Evolutionary conservation across 2,888 invertebrate genomes (phyloP), one percentile per base, ranked within the genome.

Genomic region (Eledone cirrhosa): DNA sequence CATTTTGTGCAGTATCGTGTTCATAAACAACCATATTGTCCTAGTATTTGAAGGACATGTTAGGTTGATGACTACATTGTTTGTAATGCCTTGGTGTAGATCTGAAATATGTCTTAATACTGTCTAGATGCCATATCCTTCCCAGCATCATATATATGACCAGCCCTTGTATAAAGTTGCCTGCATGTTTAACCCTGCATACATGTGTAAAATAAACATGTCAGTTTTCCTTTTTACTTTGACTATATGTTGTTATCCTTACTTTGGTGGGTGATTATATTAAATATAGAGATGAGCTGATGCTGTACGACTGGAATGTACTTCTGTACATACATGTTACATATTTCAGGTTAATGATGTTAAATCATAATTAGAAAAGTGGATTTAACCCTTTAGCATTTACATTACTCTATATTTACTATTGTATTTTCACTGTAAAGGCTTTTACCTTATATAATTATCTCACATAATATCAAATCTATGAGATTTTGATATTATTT

Each of bases 121-220:
- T 67, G 67, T 67, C 67, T 67, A 67, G 67, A 31, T n/a, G 27
- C 67, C 31, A 29, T 67, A 27, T 67, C 65, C 29, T 31, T 67
- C 22, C 69, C 41, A 47, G 76, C 48, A 27, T 48, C 29, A 47
- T 76, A 41, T 47, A 29, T 76, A 76, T 41, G 72, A 72, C 31
- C 24, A 47, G n/a, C 48, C 47, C 48, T 27, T 76, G 76, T 76
- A 76, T 48, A 76, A 76, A 76, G 24, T 22, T 76, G 76, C 48
- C 48, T 76, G 76, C 76, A 76, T 76, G 76, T 76, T 48, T 76
- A 48, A 48, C 47, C 47, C 76, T 48, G 47, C 48, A 47, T 48
- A 41, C 41, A 48, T 76, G 76, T 76, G 76, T 76, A 76, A 76
- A 76, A 76, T 76, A 76, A 76, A 76, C 76, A 76, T 76, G 76